These are phyloP conservation scores for Biston stratarius DNA, from an alignment of 2,888 invertebrate genomes.

Conservation along the genomic window DNA sequence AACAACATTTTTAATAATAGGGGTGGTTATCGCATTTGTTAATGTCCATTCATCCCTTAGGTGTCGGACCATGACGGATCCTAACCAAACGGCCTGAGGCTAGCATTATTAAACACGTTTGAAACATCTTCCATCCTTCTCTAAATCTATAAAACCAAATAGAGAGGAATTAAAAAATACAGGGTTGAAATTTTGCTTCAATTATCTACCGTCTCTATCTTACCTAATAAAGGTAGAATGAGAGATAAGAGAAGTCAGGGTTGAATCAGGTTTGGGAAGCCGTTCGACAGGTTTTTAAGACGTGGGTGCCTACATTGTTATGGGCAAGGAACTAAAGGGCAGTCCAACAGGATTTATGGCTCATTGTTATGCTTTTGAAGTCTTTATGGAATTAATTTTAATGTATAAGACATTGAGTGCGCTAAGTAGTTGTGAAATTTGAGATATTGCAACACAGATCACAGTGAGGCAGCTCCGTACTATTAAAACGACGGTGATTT, in stretches of 20 bases:
- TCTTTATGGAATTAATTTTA: slow-evolving; percentile 33
- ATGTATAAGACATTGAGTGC: slow-evolving; percentile 19
- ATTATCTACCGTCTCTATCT: slow-evolving; percentile 1
- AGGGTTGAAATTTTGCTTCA: not conserved
- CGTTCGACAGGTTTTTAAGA: slow-evolving; percentile 62
- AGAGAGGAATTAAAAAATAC: slow-evolving; percentile 38
- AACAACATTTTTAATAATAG: slow-evolving; percentile 53
- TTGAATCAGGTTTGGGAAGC: slow-evolving; percentile 63
- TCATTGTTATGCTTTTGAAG: slow-evolving; percentile 34
- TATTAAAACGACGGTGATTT: too few species aligned
- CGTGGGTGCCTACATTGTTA: slow-evolving; percentile 70
- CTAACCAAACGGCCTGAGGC: slow-evolving; percentile 76
- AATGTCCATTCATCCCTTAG: slow-evolving; percentile 69
- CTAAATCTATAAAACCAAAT: slow-evolving; percentile 26
- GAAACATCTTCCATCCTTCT: slow-evolving; percentile 35
- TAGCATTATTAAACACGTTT: slow-evolving; percentile 70
- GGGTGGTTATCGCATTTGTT: slow-evolving; percentile 66
- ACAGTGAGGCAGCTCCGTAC: too few species aligned
- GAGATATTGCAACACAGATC: too few species aligned
- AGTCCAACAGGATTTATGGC: slow-evolving; percentile 35
- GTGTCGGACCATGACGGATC: slow-evolving; percentile 78
- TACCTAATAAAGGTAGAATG: not conserved
- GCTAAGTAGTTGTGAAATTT: slow-evolving; percentile 12
- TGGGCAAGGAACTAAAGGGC: slow-evolving; percentile 47
- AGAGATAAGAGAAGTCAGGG: slow-evolving; percentile 47